Conservation (phyloP, 1,140 invertebrate species). For the Drosophila seguyi region DNA sequence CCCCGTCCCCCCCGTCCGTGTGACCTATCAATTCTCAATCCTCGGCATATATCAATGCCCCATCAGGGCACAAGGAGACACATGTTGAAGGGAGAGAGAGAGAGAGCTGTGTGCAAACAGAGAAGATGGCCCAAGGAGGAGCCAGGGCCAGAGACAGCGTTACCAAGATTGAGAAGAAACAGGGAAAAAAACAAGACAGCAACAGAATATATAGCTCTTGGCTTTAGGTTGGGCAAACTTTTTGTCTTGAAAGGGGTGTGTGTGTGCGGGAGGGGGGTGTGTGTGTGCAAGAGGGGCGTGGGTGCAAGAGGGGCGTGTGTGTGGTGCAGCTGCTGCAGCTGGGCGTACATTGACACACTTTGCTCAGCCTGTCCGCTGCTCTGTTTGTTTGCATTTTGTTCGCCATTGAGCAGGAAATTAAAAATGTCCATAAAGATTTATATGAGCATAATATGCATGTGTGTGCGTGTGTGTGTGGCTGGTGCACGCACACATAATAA, state of each 20-base stretch:
- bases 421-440: slow-evolving; percentile 64
- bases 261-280: slow-evolving; percentile 3
- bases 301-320: no score
- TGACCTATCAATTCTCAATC: slow-evolving; percentile 31
- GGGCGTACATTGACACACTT: slow-evolving; percentile 52
- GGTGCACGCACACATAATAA: slow-evolving; percentile 5
- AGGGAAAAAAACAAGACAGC: slow-evolving; percentile 14
- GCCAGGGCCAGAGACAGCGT: slow-evolving; percentile 1
- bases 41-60: slow-evolving; percentile 56
- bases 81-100: slow-evolving; percentile 36
- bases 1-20: slow-evolving; percentile 2
- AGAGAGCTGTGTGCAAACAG: slow-evolving; percentile 48
- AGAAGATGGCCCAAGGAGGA: slow-evolving; percentile 18
- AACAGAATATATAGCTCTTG: slow-evolving; percentile 49
- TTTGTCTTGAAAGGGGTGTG: slow-evolving; percentile 18
- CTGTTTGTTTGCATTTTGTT: slow-evolving; percentile 46
- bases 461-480: not conserved
- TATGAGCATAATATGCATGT: slow-evolving; percentile 1
- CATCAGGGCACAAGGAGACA: slow-evolving; percentile 12
- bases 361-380: slow-evolving; percentile 38
- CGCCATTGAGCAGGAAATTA: slow-evolving; percentile 53
- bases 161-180: slow-evolving; percentile 15
- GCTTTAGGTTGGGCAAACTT: slow-evolving; percentile 55
- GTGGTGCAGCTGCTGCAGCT: slow-evolving; percentile 20
- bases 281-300: no score